These are phyloP conservation scores for Trissoscelio sp. DNA, from an alignment of 2,888 invertebrate genomes.

Conservation along the genomic window DNA sequence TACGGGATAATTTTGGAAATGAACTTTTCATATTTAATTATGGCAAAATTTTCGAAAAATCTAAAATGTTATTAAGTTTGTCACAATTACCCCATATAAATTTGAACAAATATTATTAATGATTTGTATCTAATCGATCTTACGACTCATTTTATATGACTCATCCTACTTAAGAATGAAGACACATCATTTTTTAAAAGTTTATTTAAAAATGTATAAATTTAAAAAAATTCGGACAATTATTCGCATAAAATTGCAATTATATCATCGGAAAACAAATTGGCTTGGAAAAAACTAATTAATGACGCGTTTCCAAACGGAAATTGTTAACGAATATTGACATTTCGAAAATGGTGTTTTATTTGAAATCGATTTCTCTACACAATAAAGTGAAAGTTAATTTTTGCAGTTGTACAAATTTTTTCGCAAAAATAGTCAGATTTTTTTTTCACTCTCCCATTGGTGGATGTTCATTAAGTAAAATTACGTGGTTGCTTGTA, in stretches of 20 bases:
- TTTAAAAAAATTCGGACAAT: constrained; percentile 19
- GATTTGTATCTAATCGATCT: too few relatives aligned
- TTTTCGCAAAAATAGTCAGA: constrained; percentile 33
- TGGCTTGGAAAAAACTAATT: constrained; percentile 58
- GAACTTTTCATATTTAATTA: neutral
- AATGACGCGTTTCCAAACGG: constrained; percentile 60
- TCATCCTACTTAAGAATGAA: too few relatives aligned
- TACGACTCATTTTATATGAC: too few relatives aligned
- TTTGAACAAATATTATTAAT: too few relatives aligned
- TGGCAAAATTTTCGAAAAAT: too few relatives aligned
- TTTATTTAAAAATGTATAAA: too few relatives aligned
- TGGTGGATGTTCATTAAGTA: constrained; percentile 59
- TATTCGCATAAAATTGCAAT: constrained; percentile 45
- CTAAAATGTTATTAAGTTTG: too few relatives aligned
- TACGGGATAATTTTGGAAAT: neutral
- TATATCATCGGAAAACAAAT: constrained; percentile 54
- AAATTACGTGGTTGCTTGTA: constrained; percentile 49
- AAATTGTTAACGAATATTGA: constrained; percentile 61
- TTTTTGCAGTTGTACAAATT: constrained; percentile 41
- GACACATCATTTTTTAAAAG: too few relatives aligned
- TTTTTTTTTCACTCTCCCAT: constrained; percentile 36
- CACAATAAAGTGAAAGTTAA: constrained; percentile 66
- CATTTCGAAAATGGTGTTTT: constrained; percentile 51
- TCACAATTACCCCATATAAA: too few relatives aligned
- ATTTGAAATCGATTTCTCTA: constrained; percentile 63